phyloP scores from a whole-genome alignment of 2,797 vertebrate species.

The Gymnoscopelus braueri region DNA sequence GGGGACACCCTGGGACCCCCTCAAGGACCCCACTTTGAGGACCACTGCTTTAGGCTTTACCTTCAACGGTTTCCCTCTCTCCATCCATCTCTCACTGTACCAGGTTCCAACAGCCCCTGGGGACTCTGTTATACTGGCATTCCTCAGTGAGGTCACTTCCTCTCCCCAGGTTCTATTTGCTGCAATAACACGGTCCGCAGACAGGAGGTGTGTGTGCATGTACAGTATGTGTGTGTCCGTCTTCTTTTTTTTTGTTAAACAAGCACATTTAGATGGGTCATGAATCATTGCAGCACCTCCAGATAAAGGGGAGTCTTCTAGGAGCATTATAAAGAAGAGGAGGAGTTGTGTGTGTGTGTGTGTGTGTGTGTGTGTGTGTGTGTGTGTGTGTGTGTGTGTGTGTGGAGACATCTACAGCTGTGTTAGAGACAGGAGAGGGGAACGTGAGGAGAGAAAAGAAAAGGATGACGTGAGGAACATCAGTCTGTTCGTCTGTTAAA shows the following conservation, averaged over 20 bases:
- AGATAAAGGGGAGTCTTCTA: conserved; percentile 4
- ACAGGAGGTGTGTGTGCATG: conserved; percentile 42
- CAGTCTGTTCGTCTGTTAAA: too few species aligned
- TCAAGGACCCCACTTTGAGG: too few species aligned
- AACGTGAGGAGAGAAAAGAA: too few species aligned
- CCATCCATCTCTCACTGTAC: too few species aligned
- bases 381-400: too few species aligned
- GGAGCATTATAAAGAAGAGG: background rate
- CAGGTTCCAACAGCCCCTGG: background rate
- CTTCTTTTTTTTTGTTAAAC: conserved; percentile 3
- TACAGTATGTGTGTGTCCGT: conserved; percentile 18
- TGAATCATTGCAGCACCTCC: conserved; percentile 15
- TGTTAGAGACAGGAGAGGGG: conserved; percentile 13
- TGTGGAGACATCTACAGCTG: conserved; percentile 8
- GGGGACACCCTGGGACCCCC: too few species aligned
- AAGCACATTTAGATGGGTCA: conserved; percentile 35
- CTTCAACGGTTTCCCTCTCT: too few species aligned
- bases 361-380: too few species aligned
- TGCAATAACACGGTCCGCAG: conserved; percentile 51
- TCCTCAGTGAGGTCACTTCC: conserved; percentile 69
- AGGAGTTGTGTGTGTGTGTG: too few species aligned
- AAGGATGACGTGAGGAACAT: too few species aligned
- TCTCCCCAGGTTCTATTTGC: conserved; percentile 49
- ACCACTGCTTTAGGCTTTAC: too few species aligned
- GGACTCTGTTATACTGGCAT: conserved; percentile 47